Evolutionary conservation across 1,140 invertebrate genomes (phyloP).

Genomic region (Halesus radiatus): DNA sequence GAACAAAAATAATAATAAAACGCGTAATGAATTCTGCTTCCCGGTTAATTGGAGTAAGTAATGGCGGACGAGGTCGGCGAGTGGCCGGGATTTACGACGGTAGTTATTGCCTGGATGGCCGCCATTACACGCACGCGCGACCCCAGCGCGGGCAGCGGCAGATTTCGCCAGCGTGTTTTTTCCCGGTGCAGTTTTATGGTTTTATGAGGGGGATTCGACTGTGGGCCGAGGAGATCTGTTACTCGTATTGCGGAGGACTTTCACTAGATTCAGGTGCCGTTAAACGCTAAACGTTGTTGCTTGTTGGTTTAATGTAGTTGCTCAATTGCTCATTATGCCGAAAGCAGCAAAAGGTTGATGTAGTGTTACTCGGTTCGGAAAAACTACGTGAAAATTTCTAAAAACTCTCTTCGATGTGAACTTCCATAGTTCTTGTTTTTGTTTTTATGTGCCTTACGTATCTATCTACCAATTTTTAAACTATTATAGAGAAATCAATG

Average conservation of each 20-base stretch:
- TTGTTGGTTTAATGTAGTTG: no score
- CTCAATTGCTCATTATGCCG: no score
- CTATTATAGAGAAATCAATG: no score
- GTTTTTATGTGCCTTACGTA: no score
- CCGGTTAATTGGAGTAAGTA: slow-evolving; percentile 47
- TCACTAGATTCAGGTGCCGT: no score
- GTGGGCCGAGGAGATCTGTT: slow-evolving; percentile 3
- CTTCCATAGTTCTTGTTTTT: no score
- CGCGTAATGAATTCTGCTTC: slow-evolving; percentile 34
- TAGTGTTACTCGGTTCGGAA: no score
- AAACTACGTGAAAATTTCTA: no score
- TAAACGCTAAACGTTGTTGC: no score
- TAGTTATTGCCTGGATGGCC: slow-evolving; percentile 56
- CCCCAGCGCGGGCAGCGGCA: slow-evolving; percentile 43
- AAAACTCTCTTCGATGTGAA: no score
- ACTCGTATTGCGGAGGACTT: neutral
- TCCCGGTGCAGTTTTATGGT: slow-evolving; percentile 41
- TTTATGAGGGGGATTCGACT: neutral
- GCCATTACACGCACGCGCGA: slow-evolving; percentile 52
- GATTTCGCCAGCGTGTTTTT: slow-evolving; percentile 49
- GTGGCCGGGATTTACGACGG: slow-evolving; percentile 53
- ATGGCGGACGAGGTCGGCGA: slow-evolving; percentile 32
- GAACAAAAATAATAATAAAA: slow-evolving; percentile 45
- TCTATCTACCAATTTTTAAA: no score
- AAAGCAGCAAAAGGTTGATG: no score